These are phyloP conservation scores for Pagetopsis macropterus DNA, from an alignment of 2,797 vertebrate genomes.

Conservation along the genomic window DNA sequence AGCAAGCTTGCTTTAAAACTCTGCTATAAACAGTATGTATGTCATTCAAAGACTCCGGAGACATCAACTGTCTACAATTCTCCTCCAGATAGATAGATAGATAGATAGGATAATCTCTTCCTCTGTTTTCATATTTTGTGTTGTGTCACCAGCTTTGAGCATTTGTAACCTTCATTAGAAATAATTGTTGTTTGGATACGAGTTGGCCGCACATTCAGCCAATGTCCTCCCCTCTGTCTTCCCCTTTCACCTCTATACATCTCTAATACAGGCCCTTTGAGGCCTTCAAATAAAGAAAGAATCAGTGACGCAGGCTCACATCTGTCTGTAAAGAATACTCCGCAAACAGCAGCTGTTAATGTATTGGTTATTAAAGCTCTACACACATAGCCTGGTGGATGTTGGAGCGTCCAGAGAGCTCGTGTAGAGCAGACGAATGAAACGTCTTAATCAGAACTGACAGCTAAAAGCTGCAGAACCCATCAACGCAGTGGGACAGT, in stretches of 20 bases:
- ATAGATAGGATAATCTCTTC: background rate
- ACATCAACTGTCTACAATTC: background rate
- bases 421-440: conserved; percentile 55
- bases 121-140: background rate
- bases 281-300: background rate
- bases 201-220: too few relatives aligned
- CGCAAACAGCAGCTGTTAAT: conserved; percentile 14
- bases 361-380: conserved; percentile 40
- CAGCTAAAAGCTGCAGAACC: conserved; percentile 56
- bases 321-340: background rate
- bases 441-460: conserved; percentile 64
- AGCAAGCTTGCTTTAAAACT: conserved; percentile 14
- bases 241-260: too few relatives aligned
- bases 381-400: conserved; percentile 27
- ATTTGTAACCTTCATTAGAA: conserved; percentile 6
- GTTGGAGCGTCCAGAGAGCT: conserved; percentile 45
- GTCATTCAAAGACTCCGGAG: conserved; percentile 8
- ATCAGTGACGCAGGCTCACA: background rate
- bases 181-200: too few relatives aligned
- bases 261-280: too few relatives aligned
- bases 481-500: conserved; percentile 38
- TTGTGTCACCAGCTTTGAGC: conserved; percentile 1
- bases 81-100: background rate
- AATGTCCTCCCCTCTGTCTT: too few relatives aligned
- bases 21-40: conserved; percentile 7